Conservation (phyloP, 1,140 invertebrate species). For the Magallana gigas region DNA sequence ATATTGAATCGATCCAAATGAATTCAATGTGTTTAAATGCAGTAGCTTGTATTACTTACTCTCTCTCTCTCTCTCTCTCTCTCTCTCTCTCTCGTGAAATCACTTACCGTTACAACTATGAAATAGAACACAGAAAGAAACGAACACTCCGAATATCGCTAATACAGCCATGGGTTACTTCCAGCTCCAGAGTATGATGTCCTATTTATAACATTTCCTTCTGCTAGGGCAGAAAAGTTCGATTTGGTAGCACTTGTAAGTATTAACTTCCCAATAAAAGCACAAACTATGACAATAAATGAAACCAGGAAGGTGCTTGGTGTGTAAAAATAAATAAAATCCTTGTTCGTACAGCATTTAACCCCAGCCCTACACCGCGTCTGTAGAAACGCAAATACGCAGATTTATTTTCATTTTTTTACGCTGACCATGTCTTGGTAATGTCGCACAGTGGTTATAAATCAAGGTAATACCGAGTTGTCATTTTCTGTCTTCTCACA, state of each 20-base stretch:
- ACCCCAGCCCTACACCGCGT: not conserved
- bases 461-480: not conserved
- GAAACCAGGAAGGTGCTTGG: not conserved
- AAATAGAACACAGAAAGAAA: not conserved
- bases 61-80: too few relatives aligned
- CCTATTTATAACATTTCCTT: not conserved
- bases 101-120: not conserved
- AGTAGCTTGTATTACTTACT: too few relatives aligned
- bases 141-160: not conserved
- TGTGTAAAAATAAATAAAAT: not conserved
- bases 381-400: not conserved
- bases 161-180: not conserved
- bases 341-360: not conserved
- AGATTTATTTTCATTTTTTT: not conserved
- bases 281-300: not conserved
- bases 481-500: not conserved
- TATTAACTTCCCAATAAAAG: conserved; percentile 11
- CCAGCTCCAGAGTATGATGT: not conserved
- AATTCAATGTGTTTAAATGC: too few relatives aligned
- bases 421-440: not conserved
- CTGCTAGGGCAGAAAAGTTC: not conserved
- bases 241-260: not conserved
- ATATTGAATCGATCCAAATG: too few relatives aligned
- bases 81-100: not conserved
- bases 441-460: not conserved